A percentile compares a stretch with the other conserved stretches of the same genome.
Evolutionary conservation across 2,888 invertebrate genomes (phyloP).

Genomic region (Campoletis raptor): DNA sequence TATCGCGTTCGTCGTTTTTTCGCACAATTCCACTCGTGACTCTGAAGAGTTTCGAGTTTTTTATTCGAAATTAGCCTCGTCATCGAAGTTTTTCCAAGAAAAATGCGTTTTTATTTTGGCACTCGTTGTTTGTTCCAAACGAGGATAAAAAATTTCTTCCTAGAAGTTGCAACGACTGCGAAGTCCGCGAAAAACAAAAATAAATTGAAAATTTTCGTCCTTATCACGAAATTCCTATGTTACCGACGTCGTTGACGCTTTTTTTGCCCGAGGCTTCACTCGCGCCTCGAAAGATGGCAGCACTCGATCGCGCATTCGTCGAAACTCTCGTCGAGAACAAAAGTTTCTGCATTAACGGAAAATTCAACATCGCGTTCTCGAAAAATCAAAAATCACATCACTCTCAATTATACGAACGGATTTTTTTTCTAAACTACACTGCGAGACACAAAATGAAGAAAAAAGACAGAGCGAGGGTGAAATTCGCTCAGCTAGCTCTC

Average conservation of each 20-base stretch:
- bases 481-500: slow-evolving; percentile 83
- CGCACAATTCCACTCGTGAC: neutral
- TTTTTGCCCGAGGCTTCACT: neutral
- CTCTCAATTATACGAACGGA: too few relatives aligned
- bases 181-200: neutral
- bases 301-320: slow-evolving; percentile 21
- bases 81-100: slow-evolving; percentile 19
- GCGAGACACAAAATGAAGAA: neutral
- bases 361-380: neutral
- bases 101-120: neutral
- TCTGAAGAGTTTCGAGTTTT: neutral
- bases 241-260: slow-evolving; percentile 11
- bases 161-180: neutral
- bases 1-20: neutral
- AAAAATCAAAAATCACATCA: too few relatives aligned
- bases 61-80: slow-evolving; percentile 9
- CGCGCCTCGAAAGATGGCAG: slow-evolving; percentile 61
- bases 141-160: slow-evolving; percentile 11
- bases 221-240: neutral
- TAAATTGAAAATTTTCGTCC: neutral
- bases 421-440: too few relatives aligned
- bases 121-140: neutral
- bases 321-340: neutral
- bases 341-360: neutral
- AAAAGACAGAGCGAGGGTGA: neutral